Base-by-base conservation (phyloP, 2,888 invertebrate species). In the Leptinotarsa rubiginosa region DNA sequence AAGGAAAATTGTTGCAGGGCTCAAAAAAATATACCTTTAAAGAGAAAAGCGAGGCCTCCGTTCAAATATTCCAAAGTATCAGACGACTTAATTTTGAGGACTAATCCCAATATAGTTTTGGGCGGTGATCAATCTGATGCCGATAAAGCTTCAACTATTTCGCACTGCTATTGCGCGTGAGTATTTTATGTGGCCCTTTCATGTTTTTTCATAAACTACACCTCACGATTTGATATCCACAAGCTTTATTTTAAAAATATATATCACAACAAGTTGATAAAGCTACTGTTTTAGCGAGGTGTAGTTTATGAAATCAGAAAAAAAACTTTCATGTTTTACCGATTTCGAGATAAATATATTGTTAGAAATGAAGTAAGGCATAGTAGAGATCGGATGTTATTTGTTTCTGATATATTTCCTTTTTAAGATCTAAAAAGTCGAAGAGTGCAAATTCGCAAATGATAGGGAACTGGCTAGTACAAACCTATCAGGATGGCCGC, bases 1-100 rank as follows among this genome's bases (percentile, higher is more conserved):
- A 31, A 31, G 31, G 31, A 31, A 31, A 31, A 10, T 20, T 25
- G 16, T 52, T 67, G 2, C 65, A 76, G 79, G 31, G 70, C 72
- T 0, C 75, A 78, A 65, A 76, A 76, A 66, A 75, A 74, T 25
- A 54, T 50, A 10, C 73, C 70, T 4, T 49, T 59, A 3, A 77
- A 74, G 56, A 59, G 72, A 25, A 80, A 74, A 59, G 52, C 47
- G 2, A 77, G 72, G 73, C 84, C 84, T 0, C 78, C 81, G 3
- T 84, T 84, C 75, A 80, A 79, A 52, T 84, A 83, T 66, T 70
- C 75, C 47, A 82, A 77, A 78, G 79, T 81, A 2, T 79, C 82
- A 22, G 84, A 84, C 52, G 81, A 82, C 73, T 74, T 81, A 10
- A 81, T 81, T 65, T 74, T 83, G 65, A 73, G 82, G 69, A 80